phyloP scores from a whole-genome alignment of 1,140 invertebrate genomes.

The Acromyrmex charruanus region DNA sequence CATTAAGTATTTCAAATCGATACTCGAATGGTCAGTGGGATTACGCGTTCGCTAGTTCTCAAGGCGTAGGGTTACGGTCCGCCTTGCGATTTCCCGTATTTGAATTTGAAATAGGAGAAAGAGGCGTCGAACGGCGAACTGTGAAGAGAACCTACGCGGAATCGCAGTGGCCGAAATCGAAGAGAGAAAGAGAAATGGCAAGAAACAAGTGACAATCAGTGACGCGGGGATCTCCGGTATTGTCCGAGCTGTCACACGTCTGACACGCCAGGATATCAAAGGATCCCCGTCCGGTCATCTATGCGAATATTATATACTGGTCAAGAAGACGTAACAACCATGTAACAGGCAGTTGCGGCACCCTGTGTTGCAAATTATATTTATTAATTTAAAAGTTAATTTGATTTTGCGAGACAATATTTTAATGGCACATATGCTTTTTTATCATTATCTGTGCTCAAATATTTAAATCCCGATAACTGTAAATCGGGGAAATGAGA shows the following conservation, averaged over 20 bases:
- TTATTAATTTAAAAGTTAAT: neutral
- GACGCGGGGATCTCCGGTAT: slow-evolving; percentile 78
- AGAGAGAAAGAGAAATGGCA: slow-evolving; percentile 73
- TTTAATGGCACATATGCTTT: neutral
- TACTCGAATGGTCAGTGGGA: slow-evolving; percentile 60
- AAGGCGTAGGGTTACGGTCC: slow-evolving; percentile 85
- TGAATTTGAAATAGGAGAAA: slow-evolving; percentile 79
- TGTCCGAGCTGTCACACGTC: slow-evolving; percentile 80
- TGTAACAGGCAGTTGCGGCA: slow-evolving; percentile 9
- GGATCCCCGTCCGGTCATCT: slow-evolving; percentile 73
- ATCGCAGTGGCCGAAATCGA: slow-evolving; percentile 43
- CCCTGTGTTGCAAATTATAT: slow-evolving; percentile 27
- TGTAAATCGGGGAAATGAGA: neutral
- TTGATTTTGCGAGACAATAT: neutral
- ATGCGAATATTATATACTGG: slow-evolving; percentile 74
- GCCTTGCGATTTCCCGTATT: slow-evolving; percentile 78
- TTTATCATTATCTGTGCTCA: neutral
- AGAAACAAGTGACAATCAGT: slow-evolving; percentile 86
- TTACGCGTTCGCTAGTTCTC: slow-evolving; percentile 79
- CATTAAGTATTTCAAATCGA: slow-evolving; percentile 75
- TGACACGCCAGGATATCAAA: slow-evolving; percentile 73
- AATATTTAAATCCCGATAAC: neutral
- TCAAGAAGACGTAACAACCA: slow-evolving; percentile 65
- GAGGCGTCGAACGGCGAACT: slow-evolving; percentile 33
- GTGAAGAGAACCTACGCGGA: slow-evolving; percentile 28